Base-by-base conservation (phyloP, 2,888 invertebrate genomes). In the Liodrosophila aerea region DNA sequence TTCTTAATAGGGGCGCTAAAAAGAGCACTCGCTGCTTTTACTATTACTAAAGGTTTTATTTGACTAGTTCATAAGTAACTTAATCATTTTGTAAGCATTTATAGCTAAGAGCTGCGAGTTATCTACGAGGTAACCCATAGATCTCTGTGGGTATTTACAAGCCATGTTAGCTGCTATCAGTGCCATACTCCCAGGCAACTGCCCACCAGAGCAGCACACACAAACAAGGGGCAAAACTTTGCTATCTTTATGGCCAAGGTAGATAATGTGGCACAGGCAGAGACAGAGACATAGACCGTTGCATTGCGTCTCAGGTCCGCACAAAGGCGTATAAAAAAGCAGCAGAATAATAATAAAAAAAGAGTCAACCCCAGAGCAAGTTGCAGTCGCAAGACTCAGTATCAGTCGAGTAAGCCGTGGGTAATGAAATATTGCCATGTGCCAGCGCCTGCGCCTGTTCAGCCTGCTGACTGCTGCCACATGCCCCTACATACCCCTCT, bases 381-480 rank as follows among this genome's bases (percentile, higher is more conserved):
- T 15, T 18, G 37, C 36, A 47, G 47, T 51, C 61, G 16, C 50
- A 44, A 22, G 49, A 52, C 57, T 52, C 62, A 62, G 69, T 62
- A 57, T 71, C 69, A 61, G 56, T 30, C 46, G 69, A 46, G 47
- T 61, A 57, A 60, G 73, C 77, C 74, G 78, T 84, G 85, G 78
- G 76, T 82, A 76, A 85, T 86, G 77, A 86, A 86, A 85, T 85
- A 85, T 83, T 71, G 83, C 80, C 85, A 78, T 81, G 83, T 84
- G 78, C 67, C 73, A 73, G 73, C 73, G 76, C 69, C 80, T 67
- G 73, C 63, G 65, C 68, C 65, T 69, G 33, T 56, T 63, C 58
- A 57, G 62, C 46, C 40, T 77, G 58, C 59, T 60, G 22, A 18
- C 59, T 36, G 16, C 40, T 53, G 49, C 34, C 59, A 47, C 46